These are phyloP conservation scores for Proterorhinus semilunaris DNA, from an alignment of 2,113 vertebrate genomes.

Conservation along the genomic window DNA sequence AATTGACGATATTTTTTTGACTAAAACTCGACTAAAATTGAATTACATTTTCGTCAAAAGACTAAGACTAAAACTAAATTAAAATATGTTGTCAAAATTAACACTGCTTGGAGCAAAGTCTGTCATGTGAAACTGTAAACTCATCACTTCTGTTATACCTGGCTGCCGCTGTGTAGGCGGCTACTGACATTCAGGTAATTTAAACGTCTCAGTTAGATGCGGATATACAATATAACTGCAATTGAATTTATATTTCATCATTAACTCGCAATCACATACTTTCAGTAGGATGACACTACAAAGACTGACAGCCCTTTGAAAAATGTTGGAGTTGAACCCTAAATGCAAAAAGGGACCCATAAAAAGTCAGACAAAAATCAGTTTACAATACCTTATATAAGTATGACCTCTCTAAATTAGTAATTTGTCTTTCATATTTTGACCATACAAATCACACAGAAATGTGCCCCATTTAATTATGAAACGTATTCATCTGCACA, in stretches of 20 bases:
- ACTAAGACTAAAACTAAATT: too few species aligned
- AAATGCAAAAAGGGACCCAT: not conserved
- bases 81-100: too few species aligned
- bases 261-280: not conserved
- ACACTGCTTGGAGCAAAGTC: conserved; percentile 1
- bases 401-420: too few species aligned
- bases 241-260: too few species aligned
- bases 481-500: not conserved
- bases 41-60: too few species aligned
- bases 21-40: too few species aligned
- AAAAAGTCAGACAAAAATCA: too few species aligned
- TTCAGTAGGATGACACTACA: not conserved
- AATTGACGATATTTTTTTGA: too few species aligned
- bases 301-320: not conserved
- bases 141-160: not conserved
- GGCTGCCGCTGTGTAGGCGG: not conserved
- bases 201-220: conserved; percentile 16
- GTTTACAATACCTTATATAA: too few species aligned
- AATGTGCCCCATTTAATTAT: not conserved
- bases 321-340: not conserved
- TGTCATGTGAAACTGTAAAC: not conserved
- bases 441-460: not conserved
- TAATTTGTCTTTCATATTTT: not conserved
- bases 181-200: conserved; percentile 11
- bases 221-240: too few species aligned